Percentiles rank a stretch among this genome's conserved stretches.
Conservation (phyloP, 2,113 vertebrate genomes). For the Urocolius indicus region DNA sequence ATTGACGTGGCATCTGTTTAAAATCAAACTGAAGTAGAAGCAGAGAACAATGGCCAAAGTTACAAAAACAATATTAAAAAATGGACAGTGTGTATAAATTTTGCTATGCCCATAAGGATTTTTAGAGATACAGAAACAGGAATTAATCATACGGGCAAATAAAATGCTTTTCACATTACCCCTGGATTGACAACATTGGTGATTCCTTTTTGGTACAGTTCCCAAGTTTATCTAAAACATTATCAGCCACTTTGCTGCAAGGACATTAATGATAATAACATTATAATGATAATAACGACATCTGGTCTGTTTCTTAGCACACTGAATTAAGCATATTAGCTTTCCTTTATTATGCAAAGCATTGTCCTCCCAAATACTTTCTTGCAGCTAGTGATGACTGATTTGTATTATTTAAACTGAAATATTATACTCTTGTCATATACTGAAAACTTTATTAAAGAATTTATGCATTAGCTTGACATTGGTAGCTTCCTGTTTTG, state of each 20-base stretch:
- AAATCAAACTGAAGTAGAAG: background rate
- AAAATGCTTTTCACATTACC: background rate
- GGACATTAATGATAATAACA: background rate
- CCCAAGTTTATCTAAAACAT: background rate
- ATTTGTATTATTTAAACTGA: constrained; percentile 1
- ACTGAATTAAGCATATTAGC: background rate
- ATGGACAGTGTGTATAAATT: background rate
- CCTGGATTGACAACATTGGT: background rate
- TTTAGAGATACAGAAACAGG: background rate
- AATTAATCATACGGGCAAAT: background rate
- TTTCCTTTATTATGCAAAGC: constrained; percentile 6
- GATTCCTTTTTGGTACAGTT: background rate
- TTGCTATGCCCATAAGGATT: background rate
- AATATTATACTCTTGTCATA: background rate
- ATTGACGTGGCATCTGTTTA: background rate
- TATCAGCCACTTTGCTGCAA: background rate
- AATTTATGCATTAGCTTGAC: background rate
- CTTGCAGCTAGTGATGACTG: background rate
- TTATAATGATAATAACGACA: background rate
- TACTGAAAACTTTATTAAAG: constrained; percentile 15
- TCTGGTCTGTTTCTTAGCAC: background rate
- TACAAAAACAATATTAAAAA: background rate
- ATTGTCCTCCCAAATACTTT: background rate
- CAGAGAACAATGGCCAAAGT: background rate
- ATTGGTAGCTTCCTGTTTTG: background rate